Evolutionary conservation across 35 echinoderm and acorn worm genomes (phyloP).

Genomic region (Lytechinus variegatus): DNA sequence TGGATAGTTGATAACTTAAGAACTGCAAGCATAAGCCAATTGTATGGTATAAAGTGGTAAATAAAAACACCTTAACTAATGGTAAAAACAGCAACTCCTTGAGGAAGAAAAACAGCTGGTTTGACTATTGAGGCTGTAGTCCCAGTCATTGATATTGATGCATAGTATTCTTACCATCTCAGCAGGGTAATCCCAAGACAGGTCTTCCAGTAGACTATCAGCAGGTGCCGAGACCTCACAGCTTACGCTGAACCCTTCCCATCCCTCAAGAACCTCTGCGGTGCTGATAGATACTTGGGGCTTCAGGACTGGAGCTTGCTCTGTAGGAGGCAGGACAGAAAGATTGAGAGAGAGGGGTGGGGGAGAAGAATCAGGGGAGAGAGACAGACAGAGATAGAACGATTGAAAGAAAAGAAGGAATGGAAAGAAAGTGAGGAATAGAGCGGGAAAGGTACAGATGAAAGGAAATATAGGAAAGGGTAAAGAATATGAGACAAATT

Average conservation of each 20-base stretch:
- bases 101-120: not conserved
- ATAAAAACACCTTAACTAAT: not conserved
- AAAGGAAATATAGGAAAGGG: not conserved
- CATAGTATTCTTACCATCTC: conserved; percentile 60
- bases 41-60: not conserved
- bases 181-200: conserved; percentile 85
- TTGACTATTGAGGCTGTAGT: not conserved
- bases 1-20: not conserved
- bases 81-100: not conserved
- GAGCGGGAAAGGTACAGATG: not conserved
- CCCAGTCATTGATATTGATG: not conserved
- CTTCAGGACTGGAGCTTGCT: conserved; percentile 56
- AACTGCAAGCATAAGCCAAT: not conserved
- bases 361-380: not conserved
- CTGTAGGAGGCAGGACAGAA: conserved; percentile 12
- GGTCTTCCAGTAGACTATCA: conserved; percentile 43
- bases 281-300: conserved; percentile 64
- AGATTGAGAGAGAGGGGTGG: not conserved
- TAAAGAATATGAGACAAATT: too few species aligned
- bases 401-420: not conserved
- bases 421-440: not conserved
- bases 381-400: not conserved
- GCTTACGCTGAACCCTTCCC: conserved; percentile 72
- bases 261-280: conserved; percentile 72
- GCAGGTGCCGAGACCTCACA: conserved; percentile 65